Evolutionary conservation across 2,113 vertebrate genomes (phyloP).

Genomic region (Mastomys coucha): DNA sequence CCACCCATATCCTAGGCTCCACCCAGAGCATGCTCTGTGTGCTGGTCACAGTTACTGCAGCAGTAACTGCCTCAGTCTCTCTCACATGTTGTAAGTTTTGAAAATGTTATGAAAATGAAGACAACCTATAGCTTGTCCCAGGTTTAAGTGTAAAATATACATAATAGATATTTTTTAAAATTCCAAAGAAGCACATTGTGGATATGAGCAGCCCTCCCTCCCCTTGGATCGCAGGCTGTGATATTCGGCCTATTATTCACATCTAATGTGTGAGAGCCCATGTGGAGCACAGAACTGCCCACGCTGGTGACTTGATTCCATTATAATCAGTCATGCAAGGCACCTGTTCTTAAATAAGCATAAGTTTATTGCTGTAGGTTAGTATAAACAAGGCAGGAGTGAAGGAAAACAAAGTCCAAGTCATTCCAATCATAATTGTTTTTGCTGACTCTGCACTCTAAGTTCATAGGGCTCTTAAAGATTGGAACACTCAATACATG

Average conservation of each 20-base stretch:
- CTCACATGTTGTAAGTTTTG: slow-evolving; percentile 30
- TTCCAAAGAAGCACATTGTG: neutral
- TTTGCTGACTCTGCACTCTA: neutral
- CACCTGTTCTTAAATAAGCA: neutral
- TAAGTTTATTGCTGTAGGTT: slow-evolving; percentile 29
- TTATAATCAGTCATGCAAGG: neutral
- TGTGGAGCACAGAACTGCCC: neutral
- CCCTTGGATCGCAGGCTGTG: neutral
- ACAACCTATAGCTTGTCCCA: neutral
- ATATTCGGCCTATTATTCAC: too few relatives aligned
- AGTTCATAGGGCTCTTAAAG: slow-evolving; percentile 30
- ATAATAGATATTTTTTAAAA: neutral
- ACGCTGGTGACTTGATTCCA: neutral
- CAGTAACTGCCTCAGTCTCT: neutral
- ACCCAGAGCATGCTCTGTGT: neutral
- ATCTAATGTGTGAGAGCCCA: neutral
- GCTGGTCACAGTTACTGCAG: neutral
- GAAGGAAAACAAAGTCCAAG: neutral
- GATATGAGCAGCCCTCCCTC: neutral
- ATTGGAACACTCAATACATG: neutral
- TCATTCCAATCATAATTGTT: neutral
- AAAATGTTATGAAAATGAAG: slow-evolving; percentile 19
- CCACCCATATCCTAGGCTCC: neutral
- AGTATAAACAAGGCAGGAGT: slow-evolving; percentile 14
- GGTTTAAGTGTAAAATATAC: slow-evolving; percentile 43